These are phyloP conservation scores for Bugulina stolonifera DNA, from an alignment of 2,888 invertebrate genomes.

Conservation along the genomic window DNA sequence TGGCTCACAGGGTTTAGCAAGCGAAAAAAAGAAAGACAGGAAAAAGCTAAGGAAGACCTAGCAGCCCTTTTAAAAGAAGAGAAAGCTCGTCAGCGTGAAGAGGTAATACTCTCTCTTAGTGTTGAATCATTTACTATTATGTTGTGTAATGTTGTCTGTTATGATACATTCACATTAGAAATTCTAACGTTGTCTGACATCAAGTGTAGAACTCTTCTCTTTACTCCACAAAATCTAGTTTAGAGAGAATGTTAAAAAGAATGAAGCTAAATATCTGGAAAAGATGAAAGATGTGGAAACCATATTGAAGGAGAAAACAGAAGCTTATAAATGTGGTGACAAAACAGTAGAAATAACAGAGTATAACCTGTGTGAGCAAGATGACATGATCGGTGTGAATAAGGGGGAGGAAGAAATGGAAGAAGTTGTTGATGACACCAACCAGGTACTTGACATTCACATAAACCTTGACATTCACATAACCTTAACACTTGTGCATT, in stretches of 20 bases:
- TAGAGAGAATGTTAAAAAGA: conserved; percentile 8
- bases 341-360: conserved; percentile 21
- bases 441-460: not conserved
- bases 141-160: not conserved
- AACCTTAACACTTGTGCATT: no score
- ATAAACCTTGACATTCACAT: no score
- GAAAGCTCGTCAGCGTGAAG: conserved; percentile 18
- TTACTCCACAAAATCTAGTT: no score
- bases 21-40: conserved; percentile 20
- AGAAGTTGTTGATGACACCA: not conserved
- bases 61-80: conserved; percentile 13
- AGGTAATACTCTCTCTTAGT: not conserved
- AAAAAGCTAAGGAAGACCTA: conserved; percentile 15
- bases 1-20: conserved; percentile 21
- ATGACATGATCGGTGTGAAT: conserved; percentile 5
- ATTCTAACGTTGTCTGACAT: no score
- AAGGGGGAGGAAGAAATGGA: not conserved
- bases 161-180: not conserved
- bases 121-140: not conserved
- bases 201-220: no score
- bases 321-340: conserved; percentile 48
- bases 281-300: conserved; percentile 23
- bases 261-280: conserved; percentile 18
- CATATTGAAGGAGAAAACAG: conserved; percentile 20
- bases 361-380: conserved; percentile 14